phyloP scores from a whole-genome alignment of 2,888 invertebrate genomes.

The Acanthosepion pharaonis region DNA sequence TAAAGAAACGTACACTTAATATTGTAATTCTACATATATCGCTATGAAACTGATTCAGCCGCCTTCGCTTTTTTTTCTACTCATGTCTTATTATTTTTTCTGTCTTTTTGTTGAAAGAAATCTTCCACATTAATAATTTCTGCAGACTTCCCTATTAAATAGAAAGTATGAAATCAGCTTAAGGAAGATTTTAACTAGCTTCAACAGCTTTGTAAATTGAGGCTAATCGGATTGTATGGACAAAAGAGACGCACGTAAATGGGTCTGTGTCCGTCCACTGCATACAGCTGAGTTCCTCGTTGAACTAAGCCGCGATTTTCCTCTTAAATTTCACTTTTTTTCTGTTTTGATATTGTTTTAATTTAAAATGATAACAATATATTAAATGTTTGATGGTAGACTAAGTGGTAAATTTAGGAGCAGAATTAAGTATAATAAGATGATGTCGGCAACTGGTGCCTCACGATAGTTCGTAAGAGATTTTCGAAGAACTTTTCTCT shows the following conservation, averaged over 20 bases:
- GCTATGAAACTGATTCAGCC: too few species aligned
- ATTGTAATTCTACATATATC: too few species aligned
- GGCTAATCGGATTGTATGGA: background rate
- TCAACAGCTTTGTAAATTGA: background rate
- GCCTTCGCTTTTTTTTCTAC: background rate
- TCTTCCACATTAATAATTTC: background rate
- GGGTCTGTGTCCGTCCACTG: background rate
- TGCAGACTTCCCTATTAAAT: background rate
- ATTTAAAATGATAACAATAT: background rate
- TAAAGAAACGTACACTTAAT: too few species aligned
- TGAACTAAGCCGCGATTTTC: background rate
- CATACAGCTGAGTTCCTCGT: background rate
- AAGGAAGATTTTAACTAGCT: background rate
- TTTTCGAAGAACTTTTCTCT: too few species aligned
- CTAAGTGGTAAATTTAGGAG: background rate
- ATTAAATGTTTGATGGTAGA: background rate
- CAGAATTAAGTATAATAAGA: background rate
- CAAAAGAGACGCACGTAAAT: background rate
- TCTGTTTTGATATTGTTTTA: background rate
- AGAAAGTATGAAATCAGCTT: background rate
- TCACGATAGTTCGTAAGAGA: too few species aligned
- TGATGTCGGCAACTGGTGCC: too few species aligned
- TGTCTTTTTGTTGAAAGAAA: background rate
- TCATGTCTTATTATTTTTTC: background rate
- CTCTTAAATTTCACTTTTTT: background rate